Evolutionary conservation across 2,797 vertebrate genomes (phyloP).

Genomic region (Momotus momota): DNA sequence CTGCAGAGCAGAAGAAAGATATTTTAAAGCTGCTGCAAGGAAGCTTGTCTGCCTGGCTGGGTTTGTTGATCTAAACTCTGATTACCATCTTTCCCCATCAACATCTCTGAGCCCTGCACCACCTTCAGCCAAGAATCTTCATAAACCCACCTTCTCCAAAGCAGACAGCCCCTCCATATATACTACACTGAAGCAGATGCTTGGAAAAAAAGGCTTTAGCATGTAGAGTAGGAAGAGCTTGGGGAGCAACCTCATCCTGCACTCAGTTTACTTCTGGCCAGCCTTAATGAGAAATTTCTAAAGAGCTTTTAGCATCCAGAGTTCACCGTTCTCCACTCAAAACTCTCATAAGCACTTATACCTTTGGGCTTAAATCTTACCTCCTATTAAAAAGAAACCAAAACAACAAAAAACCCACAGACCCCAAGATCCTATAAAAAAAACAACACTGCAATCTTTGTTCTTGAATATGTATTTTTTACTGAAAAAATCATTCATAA

Average conservation of each 20-base stretch:
- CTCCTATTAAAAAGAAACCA: neutral
- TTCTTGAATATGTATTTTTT: slow-evolving; percentile 82
- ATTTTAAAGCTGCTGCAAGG: slow-evolving; percentile 28
- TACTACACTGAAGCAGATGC: neutral
- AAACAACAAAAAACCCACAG: neutral
- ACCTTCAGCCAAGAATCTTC: neutral
- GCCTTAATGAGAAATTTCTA: neutral
- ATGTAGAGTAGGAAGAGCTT: neutral
- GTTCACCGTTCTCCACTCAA: neutral
- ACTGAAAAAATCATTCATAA: slow-evolving; percentile 89
- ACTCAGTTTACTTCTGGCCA: neutral
- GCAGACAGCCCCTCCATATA: neutral
- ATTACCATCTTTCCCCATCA: neutral
- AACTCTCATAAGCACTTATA: neutral
- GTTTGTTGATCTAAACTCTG: neutral
- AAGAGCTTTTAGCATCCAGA: neutral
- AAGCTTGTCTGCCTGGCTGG: neutral
- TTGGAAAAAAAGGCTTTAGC: neutral
- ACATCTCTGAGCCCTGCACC: neutral
- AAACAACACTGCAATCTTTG: slow-evolving; percentile 26
- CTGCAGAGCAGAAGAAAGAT: neutral
- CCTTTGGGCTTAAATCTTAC: neutral
- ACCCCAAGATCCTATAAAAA: neutral
- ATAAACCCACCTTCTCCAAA: neutral
- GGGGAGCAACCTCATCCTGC: neutral